A percentile compares a stretch with the other conserved stretches of the same genome.
Conservation (phyloP, 2,888 invertebrate species). For the Bellardia bayeri region DNA sequence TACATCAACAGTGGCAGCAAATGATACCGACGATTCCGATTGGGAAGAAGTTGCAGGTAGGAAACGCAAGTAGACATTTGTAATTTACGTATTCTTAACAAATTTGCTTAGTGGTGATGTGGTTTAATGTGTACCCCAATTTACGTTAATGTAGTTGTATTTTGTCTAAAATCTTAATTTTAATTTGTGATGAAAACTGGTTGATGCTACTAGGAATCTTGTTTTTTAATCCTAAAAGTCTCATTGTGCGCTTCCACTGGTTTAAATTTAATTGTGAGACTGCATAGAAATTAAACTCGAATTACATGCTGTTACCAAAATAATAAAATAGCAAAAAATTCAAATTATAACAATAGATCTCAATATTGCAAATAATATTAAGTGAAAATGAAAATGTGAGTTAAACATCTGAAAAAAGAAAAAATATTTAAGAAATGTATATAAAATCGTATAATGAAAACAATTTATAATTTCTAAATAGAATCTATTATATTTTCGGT, state of each 20-base stretch:
- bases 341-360: conserved; percentile 12
- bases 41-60: conserved; percentile 91
- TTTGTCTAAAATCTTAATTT: conserved; percentile 1
- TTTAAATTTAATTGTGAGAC: conserved; percentile 69
- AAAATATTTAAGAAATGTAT: conserved; percentile 4
- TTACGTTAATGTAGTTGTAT: conserved; percentile 24
- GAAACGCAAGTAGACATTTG: conserved; percentile 81
- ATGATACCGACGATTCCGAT: conserved; percentile 86
- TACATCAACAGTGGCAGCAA: conserved; percentile 84
- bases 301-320: conserved; percentile 43
- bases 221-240: conserved; percentile 35
- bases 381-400: conserved; percentile 4
- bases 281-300: conserved; percentile 40
- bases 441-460: conserved; percentile 18
- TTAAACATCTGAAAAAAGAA: conserved; percentile 2
- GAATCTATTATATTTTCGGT: neutral
- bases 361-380: conserved; percentile 33
- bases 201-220: conserved; percentile 21
- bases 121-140: conserved; percentile 15
- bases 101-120: conserved; percentile 28
- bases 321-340: neutral
- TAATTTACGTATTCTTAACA: conserved; percentile 13
- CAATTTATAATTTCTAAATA: conserved; percentile 28
- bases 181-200: conserved; percentile 2
- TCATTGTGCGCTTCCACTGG: conserved; percentile 70